Conservation (phyloP, 2,888 invertebrate species). For the Leucophenga montana region DNA sequence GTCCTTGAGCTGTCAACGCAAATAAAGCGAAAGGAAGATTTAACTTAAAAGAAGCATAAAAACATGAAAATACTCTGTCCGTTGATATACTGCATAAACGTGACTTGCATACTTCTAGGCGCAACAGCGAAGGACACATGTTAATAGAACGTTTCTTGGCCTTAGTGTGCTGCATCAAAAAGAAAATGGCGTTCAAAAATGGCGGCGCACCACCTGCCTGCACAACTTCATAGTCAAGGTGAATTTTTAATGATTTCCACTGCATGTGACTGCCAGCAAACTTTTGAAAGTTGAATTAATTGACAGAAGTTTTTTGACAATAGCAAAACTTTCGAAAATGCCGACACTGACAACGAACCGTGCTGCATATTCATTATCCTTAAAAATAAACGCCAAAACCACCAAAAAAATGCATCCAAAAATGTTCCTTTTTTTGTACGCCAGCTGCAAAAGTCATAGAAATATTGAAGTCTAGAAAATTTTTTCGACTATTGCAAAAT, state of each 20-base stretch:
- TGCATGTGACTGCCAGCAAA: slow-evolving; percentile 44
- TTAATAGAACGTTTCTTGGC: slow-evolving; percentile 2
- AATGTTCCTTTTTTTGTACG: background rate
- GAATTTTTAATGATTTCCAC: background rate
- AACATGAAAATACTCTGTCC: background rate
- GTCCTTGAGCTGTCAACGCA: slow-evolving; percentile 7
- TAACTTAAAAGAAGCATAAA: background rate
- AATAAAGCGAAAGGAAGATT: background rate
- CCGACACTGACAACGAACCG: background rate
- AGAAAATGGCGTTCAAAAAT: background rate
- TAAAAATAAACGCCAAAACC: background rate
- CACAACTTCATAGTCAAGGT: no score
- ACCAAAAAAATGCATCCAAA: background rate
- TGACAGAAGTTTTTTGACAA: background rate
- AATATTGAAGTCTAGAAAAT: slow-evolving; percentile 10
- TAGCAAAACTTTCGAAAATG: background rate
- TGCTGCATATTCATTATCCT: background rate
- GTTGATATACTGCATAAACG: slow-evolving; percentile 18
- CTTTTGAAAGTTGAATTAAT: slow-evolving; percentile 33
- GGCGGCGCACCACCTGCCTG: background rate
- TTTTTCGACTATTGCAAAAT: background rate
- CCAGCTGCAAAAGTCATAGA: background rate
- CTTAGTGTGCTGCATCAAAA: background rate
- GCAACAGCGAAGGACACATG: slow-evolving; percentile 1
- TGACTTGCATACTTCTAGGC: slow-evolving; percentile 7